Evolutionary conservation across 1,140 invertebrate genomes (phyloP).

Genomic region (Plodia interpunctella): DNA sequence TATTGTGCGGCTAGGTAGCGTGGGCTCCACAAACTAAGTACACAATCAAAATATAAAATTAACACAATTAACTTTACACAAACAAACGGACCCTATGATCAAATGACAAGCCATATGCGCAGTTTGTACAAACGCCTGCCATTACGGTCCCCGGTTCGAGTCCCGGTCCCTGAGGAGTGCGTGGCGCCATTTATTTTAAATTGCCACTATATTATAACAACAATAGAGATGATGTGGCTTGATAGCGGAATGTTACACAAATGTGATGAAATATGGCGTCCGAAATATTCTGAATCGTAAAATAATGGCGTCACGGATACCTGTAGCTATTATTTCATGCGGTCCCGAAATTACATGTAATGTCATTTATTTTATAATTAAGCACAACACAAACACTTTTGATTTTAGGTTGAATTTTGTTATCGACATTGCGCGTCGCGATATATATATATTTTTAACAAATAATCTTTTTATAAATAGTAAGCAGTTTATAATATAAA

Average conservation of each 20-base stretch:
- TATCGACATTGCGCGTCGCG: no score
- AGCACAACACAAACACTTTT: no score
- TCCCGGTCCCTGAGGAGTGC: neutral
- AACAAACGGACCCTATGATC: constrained; percentile 10
- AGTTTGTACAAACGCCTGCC: constrained; percentile 10
- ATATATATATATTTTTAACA: no score
- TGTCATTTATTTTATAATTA: no score
- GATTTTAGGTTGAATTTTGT: no score
- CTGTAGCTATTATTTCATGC: no score
- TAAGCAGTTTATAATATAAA: no score
- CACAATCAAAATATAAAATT: neutral
- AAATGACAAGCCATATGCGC: constrained; percentile 13
- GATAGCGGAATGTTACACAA: constrained; percentile 7
- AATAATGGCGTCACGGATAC: no score
- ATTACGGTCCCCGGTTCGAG: constrained; percentile 6
- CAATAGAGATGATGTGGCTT: constrained; percentile 10
- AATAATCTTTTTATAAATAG: no score
- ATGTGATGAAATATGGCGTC: neutral
- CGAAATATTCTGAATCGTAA: no score
- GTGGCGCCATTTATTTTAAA: constrained; percentile 10
- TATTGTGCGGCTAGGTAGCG: no score
- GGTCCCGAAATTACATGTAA: no score
- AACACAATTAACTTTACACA: neutral
- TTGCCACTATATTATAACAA: constrained; percentile 10
- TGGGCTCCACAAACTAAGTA: neutral